Base-by-base conservation (phyloP, 2,797 vertebrate species). In the Ibycter americanus region DNA sequence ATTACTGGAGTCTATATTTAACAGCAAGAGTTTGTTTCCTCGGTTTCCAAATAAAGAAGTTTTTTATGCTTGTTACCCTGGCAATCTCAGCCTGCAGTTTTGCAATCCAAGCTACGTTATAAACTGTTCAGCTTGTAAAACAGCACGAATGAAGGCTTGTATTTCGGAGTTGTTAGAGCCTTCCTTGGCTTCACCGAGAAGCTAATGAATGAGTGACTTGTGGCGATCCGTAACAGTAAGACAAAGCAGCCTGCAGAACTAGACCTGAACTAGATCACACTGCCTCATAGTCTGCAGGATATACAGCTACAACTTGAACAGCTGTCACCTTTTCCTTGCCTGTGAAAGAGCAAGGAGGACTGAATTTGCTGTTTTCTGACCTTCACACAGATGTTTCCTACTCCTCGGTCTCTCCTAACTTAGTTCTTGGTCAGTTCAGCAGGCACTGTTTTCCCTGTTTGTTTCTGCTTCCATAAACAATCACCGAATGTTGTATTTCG, bases 351-450 rank as follows among this genome's bases (percentile, higher is more conserved):
- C 0, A 0, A 76, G 19, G 12, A 87, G 27, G 20, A 31, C 31
- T 73, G 51, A 80, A 66, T 63, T 84, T 91, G 29, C n/a, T 26
- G 51, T 67, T 96, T 93, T 84, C 86, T 83, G 61, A 38, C 36
- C 47, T 94, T 74, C 27, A 58, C 34, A 68, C 83, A 83, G 79
- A 59, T 93, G 91, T 90, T 97, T 96, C 89, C 82, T 46, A 59
- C 55, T 67, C 42, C 32, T 83, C 84, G 47, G 23, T 54, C 9
- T 89, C 49, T 63, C 47, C 36, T 78, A 49, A 67, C 68, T 83
- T 56, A 66, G 51, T 67, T 81, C 73, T 87, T 65, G 23, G 26
- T 32, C 49, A 7, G 7, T 59, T 71, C 78, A 54, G 54, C 19
- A 88, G 51, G 27, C 44, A 54, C 12, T 52, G 21, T 34, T 89